A percentile compares a stretch with the other conserved stretches of the same genome.
These are phyloP conservation scores for Paradoxurus hermaphroditus DNA, from an alignment of 2,113 vertebrate genomes.

Conservation along the genomic window DNA sequence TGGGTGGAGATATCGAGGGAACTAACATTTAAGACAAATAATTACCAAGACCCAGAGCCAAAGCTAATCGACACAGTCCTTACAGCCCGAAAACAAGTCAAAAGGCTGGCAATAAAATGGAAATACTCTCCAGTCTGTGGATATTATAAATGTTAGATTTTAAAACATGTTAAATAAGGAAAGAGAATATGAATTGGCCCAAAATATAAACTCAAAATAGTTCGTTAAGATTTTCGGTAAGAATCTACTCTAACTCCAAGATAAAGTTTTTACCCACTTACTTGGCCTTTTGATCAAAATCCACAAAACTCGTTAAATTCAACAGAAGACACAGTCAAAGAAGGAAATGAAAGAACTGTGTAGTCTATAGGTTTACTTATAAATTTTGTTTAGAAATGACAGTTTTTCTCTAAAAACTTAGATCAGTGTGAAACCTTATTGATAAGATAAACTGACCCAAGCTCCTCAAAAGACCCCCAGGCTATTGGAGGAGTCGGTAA, in stretches of 20 bases:
- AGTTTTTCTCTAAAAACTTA: neutral
- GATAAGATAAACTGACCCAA: neutral
- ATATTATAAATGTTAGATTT: slow-evolving; percentile 22
- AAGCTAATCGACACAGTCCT: neutral
- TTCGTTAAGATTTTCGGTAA: neutral
- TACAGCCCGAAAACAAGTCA: neutral
- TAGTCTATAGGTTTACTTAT: neutral
- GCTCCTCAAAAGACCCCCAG: neutral
- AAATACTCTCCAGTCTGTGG: neutral
- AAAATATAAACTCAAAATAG: neutral
- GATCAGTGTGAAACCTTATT: neutral
- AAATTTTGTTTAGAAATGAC: neutral
- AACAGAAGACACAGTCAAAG: neutral
- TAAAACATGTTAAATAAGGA: slow-evolving; percentile 35
- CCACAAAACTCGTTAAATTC: neutral
- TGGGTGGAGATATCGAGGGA: fast-evolving
- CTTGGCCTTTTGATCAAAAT: neutral
- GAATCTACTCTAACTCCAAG: neutral
- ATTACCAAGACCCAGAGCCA: neutral
- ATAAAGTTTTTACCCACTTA: neutral
- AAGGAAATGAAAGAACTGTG: neutral
- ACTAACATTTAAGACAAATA: neutral
- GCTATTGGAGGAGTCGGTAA: neutral
- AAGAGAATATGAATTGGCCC: neutral
- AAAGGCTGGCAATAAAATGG: neutral